phyloP scores from a whole-genome alignment of 2,113 vertebrate genomes.

The Bufo gargarizans region DNA sequence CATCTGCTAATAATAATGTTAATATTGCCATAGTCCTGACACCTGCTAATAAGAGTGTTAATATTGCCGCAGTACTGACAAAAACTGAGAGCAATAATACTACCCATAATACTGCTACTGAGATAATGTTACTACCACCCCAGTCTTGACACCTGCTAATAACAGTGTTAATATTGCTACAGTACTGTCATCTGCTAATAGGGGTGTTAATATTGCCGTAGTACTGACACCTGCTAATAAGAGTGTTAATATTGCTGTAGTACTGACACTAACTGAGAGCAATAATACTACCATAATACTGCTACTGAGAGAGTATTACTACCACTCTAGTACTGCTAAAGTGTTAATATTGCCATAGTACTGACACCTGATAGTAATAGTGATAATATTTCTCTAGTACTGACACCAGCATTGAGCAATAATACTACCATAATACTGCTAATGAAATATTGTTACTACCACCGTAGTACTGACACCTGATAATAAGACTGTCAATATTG shows the following conservation, averaged over 20 bases:
- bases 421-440: neutral
- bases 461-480: too few species aligned
- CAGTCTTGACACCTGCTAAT: neutral
- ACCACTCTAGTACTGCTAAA: neutral
- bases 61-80: too few species aligned
- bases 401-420: neutral
- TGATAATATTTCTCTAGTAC: neutral
- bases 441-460: too few species aligned
- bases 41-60: too few species aligned
- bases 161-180: neutral
- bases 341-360: neutral
- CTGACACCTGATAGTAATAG: neutral
- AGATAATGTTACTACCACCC: neutral
- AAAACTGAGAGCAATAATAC: too few species aligned
- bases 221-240: neutral
- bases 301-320: neutral
- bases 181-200: neutral
- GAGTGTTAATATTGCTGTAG: neutral
- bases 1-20: too few species aligned
- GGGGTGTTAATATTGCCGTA: too few species aligned
- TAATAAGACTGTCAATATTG: too few species aligned
- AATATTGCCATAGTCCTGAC: too few species aligned
- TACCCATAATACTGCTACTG: neutral
- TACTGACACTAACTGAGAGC: neutral
- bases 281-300: neutral